These are phyloP conservation scores for Pantala flavescens DNA, from an alignment of 1,140 invertebrate species.

Conservation along the genomic window DNA sequence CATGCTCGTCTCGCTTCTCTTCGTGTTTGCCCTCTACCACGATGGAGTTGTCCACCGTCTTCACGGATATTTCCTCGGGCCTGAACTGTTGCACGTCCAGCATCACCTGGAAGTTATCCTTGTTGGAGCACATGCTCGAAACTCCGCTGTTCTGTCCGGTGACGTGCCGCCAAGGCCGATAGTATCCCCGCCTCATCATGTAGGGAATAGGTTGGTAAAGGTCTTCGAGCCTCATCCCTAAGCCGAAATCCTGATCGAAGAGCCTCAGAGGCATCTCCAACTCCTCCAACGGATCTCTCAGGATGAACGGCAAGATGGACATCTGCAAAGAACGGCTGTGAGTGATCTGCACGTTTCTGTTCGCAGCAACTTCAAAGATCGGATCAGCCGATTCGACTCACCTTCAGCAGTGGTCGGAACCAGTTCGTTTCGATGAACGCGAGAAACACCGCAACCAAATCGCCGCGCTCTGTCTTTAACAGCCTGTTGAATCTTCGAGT, in stretches of 20 bases:
- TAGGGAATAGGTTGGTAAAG: conserved; percentile 15
- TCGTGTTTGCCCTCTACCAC: conserved; percentile 75
- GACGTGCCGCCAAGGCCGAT: conserved; percentile 19
- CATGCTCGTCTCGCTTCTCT: conserved; percentile 67
- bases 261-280: conserved; percentile 29
- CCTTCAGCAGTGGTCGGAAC: too few species aligned
- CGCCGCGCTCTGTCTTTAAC: too few species aligned
- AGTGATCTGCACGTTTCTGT: too few species aligned
- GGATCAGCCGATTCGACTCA: too few species aligned
- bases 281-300: conserved; percentile 23
- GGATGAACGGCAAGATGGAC: too few species aligned
- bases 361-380: too few species aligned
- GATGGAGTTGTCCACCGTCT: conserved; percentile 67
- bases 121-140: neutral
- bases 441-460: too few species aligned
- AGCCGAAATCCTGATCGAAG: conserved; percentile 30
- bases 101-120: conserved; percentile 46
- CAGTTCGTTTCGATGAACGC: too few species aligned
- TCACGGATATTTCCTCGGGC: conserved; percentile 81
- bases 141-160: conserved; percentile 13
- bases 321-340: neutral
- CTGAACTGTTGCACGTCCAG: conserved; percentile 78
- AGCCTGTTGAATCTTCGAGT: too few species aligned
- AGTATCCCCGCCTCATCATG: conserved; percentile 10
- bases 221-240: conserved; percentile 26